Evolutionary conservation across 2,113 vertebrate species (phyloP).

Genomic region (Ciconia boyciana): DNA sequence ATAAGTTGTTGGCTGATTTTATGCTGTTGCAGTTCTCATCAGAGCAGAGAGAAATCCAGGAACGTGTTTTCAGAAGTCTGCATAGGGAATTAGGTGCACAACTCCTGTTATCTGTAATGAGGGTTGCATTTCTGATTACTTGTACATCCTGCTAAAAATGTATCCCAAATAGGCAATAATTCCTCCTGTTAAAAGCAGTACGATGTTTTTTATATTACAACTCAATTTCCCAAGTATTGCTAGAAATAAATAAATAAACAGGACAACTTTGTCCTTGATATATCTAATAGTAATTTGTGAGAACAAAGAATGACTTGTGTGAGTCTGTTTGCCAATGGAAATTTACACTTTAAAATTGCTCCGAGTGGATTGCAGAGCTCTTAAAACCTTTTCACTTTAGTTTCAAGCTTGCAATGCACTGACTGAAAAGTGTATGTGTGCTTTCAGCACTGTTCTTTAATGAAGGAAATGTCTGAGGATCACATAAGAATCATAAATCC

Average conservation of each 20-base stretch:
- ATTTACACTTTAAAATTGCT: conserved; percentile 50
- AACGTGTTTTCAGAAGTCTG: neutral
- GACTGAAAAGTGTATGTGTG: conserved; percentile 21
- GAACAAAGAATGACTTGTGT: conserved; percentile 37
- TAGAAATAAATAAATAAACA: conserved; percentile 35
- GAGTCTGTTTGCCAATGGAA: conserved; percentile 46
- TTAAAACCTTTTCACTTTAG: conserved; percentile 39
- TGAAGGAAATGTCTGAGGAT: neutral
- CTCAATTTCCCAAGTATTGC: neutral
- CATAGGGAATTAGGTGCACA: neutral
- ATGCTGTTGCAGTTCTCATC: neutral
- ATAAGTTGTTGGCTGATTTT: neutral
- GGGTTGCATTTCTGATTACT: neutral
- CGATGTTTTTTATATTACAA: neutral
- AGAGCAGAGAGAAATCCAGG: neutral
- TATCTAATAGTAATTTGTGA: neutral
- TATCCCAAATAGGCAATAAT: neutral
- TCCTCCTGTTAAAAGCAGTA: neutral
- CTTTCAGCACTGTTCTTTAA: conserved; percentile 36
- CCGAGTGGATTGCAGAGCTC: neutral
- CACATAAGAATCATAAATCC: neutral
- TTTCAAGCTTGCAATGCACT: neutral
- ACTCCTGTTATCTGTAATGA: neutral
- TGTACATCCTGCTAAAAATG: neutral
- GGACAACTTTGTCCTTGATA: conserved; percentile 15